Evolutionary conservation across 35 echinoderm and acorn worm genomes (phyloP).

Genomic region (Patiria miniata): DNA sequence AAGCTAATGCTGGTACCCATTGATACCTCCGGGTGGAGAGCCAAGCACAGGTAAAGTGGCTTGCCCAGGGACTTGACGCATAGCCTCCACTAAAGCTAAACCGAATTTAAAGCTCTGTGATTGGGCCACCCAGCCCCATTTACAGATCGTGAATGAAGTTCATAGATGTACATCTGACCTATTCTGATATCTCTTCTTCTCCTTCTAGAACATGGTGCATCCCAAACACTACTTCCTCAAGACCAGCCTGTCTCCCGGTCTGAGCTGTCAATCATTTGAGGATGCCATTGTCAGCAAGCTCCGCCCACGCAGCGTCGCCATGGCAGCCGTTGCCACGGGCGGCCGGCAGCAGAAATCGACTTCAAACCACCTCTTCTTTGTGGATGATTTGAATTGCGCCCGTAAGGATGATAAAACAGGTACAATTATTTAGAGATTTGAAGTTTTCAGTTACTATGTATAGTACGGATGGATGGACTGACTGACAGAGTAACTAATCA

Average conservation of each 20-base stretch:
- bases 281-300: conserved; percentile 68
- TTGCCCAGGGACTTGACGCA: no score
- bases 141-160: neutral
- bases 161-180: no score
- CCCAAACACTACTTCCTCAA: conserved; percentile 76
- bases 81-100: no score
- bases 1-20: no score
- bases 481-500: no score
- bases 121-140: no score
- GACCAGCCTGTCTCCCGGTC: conserved; percentile 56
- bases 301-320: conserved; percentile 50
- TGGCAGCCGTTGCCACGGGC: conserved; percentile 42
- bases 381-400: conserved; percentile 81
- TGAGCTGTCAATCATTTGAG: conserved; percentile 71
- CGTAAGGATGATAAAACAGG: conserved; percentile 55
- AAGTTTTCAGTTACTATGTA: neutral
- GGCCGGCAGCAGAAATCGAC: neutral
- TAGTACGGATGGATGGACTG: no score
- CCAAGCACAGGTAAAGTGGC: no score
- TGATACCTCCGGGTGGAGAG: no score
- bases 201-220: conserved; percentile 87
- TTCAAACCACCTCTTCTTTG: conserved; percentile 62
- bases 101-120: no score
- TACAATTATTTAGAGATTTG: conserved; percentile 18
- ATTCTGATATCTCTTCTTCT: neutral